These are phyloP conservation scores for Cygnus olor DNA, from an alignment of 2,797 vertebrate species.

Conservation along the genomic window DNA sequence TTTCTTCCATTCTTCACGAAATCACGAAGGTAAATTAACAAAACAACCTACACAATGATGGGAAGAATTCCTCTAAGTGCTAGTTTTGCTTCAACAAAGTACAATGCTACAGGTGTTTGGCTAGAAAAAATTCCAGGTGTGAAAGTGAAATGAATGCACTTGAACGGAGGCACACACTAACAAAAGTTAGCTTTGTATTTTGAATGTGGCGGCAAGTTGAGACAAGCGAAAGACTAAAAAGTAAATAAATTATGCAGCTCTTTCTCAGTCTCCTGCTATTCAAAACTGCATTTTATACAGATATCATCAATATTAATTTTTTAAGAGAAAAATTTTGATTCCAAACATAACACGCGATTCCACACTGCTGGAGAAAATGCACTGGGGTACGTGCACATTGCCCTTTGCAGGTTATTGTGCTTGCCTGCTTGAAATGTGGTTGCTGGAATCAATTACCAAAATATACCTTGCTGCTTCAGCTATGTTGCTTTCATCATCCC, in stretches of 20 bases:
- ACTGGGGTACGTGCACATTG: neutral
- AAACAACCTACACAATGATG: neutral
- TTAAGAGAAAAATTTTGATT: neutral
- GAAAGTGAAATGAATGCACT: neutral
- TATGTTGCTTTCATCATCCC: neutral
- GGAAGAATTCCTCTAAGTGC: neutral
- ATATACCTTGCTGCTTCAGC: neutral
- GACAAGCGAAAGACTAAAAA: neutral
- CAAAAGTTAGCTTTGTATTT: neutral
- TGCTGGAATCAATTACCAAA: neutral
- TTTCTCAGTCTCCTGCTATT: neutral
- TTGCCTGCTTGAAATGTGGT: neutral
- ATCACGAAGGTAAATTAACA: neutral
- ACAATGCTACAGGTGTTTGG: neutral
- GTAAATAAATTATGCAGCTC: neutral
- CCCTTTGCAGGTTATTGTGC: neutral
- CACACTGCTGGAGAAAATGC: neutral
- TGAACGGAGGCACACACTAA: neutral
- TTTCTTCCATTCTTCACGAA: neutral
- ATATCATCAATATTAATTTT: neutral
- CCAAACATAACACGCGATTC: neutral
- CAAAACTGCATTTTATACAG: neutral
- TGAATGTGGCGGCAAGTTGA: neutral
- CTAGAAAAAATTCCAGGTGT: neutral
- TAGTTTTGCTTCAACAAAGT: neutral